Evolutionary conservation across 2,888 invertebrate genomes (phyloP).

Genomic region (Tiphia femorata): DNA sequence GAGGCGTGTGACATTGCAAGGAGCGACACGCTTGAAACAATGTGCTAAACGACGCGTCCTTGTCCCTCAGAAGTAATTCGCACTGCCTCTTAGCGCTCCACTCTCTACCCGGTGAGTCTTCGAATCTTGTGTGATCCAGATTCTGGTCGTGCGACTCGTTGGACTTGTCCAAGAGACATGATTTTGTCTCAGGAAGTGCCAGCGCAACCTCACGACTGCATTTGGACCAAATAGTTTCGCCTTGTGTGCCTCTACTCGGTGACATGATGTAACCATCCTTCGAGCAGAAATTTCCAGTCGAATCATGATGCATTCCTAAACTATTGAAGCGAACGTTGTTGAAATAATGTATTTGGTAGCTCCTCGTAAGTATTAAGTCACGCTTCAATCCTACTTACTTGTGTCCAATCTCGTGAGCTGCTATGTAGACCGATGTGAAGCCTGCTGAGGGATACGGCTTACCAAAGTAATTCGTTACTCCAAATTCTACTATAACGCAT

Average conservation of each 20-base stretch:
- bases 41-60: constrained; percentile 73
- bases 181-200: constrained; percentile 58
- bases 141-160: constrained; percentile 49
- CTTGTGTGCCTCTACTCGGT: constrained; percentile 81
- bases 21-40: constrained; percentile 73
- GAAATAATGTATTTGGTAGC: not conserved
- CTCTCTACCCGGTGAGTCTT: constrained; percentile 77
- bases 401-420: constrained; percentile 88
- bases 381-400: constrained; percentile 74
- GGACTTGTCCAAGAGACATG: constrained; percentile 75
- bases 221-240: constrained; percentile 83
- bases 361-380: not conserved
- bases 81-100: constrained; percentile 84
- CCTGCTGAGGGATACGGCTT: constrained; percentile 87
- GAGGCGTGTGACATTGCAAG: constrained; percentile 80
- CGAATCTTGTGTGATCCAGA: constrained; percentile 75
- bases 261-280: constrained; percentile 88
- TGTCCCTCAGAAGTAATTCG: constrained; percentile 78
- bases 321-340: constrained; percentile 65
- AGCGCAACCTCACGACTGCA: constrained; percentile 80
- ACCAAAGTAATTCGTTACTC: constrained; percentile 79
- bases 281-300: constrained; percentile 78
- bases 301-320: constrained; percentile 86
- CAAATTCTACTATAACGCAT: constrained; percentile 85
- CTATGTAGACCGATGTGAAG: constrained; percentile 85